Conservation (phyloP, 2,113 vertebrate species). For the Toxostoma redivivum region DNA sequence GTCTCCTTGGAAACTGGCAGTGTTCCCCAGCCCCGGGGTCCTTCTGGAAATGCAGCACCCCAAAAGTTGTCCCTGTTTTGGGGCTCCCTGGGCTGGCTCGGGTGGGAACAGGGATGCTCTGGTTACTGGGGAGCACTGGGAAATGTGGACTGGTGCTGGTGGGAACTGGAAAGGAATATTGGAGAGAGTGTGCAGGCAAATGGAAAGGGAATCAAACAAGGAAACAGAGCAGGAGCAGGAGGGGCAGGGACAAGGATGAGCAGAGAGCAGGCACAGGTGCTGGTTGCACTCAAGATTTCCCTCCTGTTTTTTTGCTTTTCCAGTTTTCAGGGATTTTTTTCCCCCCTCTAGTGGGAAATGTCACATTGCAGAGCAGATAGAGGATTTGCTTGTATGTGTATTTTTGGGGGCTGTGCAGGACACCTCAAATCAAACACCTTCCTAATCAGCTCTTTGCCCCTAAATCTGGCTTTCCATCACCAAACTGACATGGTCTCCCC, state of each 20-base stretch:
- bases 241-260: not conserved
- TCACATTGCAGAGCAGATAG: not conserved
- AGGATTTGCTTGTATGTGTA: not conserved
- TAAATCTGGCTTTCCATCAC: not conserved
- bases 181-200: not conserved
- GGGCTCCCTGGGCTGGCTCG: not conserved
- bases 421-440: not conserved
- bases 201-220: not conserved
- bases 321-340: not conserved
- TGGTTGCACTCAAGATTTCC: not conserved
- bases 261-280: not conserved
- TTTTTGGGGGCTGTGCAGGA: not conserved
- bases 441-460: not conserved
- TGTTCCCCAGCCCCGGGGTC: not conserved
- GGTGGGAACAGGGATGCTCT: not conserved
- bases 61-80: not conserved
- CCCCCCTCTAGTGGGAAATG: not conserved
- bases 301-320: not conserved
- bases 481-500: accelerated
- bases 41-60: not conserved
- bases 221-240: not conserved
- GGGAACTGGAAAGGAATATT: not conserved
- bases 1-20: conserved; percentile 49
- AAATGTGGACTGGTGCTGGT: not conserved
- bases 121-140: not conserved